phyloP scores from a whole-genome alignment of 1,140 invertebrate species.

The Drosophila repleta region DNA sequence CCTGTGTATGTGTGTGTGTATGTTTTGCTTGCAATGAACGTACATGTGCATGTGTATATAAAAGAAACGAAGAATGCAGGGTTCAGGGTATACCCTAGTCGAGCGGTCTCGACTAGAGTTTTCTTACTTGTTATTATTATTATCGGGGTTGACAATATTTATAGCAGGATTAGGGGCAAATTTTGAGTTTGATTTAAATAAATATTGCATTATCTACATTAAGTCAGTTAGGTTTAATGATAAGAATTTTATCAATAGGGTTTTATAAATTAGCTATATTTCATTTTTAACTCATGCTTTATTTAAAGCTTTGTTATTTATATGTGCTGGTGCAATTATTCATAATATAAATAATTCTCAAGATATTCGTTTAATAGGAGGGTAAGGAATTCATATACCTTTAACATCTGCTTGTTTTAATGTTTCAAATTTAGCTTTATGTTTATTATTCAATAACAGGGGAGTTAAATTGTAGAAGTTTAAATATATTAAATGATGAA shows the following conservation, averaged over 20 bases:
- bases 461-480: slow-evolving; percentile 83
- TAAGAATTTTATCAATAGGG: slow-evolving; percentile 85
- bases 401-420: slow-evolving; percentile 41
- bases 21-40: too few species aligned
- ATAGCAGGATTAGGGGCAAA: slow-evolving; percentile 85
- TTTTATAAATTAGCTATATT: slow-evolving; percentile 86
- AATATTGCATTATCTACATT: slow-evolving; percentile 90
- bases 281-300: slow-evolving; percentile 88
- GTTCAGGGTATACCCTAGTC: too few species aligned
- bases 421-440: slow-evolving; percentile 65
- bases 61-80: too few species aligned
- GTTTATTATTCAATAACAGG: slow-evolving; percentile 85
- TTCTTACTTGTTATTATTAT: too few species aligned
- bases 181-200: slow-evolving; percentile 88
- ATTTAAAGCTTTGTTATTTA: slow-evolving; percentile 87
- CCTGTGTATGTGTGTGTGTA: too few species aligned
- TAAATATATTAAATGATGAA: slow-evolving; percentile 84
- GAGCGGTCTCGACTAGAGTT: too few species aligned
- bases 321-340: slow-evolving; percentile 85
- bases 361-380: slow-evolving; percentile 85
- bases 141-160: slow-evolving; percentile 86
- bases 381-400: neutral
- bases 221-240: slow-evolving; percentile 87
- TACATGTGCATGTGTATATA: too few species aligned
- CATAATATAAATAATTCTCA: slow-evolving; percentile 86